These are phyloP conservation scores for Colius striatus DNA, from an alignment of 2,113 vertebrate species.

Conservation along the genomic window DNA sequence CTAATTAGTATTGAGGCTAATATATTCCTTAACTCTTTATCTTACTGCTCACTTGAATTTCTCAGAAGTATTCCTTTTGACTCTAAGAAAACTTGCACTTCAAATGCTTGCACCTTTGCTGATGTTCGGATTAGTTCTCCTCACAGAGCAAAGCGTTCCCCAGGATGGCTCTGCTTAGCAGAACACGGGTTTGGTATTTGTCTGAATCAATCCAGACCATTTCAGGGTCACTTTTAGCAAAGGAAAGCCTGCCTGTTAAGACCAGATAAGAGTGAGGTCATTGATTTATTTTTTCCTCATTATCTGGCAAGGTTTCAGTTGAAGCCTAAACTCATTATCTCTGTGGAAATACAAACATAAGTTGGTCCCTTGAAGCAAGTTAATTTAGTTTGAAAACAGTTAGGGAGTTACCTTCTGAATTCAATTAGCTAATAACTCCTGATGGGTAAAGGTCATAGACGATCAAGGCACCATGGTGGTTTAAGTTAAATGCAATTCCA, in stretches of 20 bases:
- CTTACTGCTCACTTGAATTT: constrained; percentile 14
- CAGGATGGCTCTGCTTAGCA: not conserved
- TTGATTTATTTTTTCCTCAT: constrained; percentile 66
- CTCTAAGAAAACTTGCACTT: not conserved
- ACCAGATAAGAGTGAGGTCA: constrained; percentile 74
- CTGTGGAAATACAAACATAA: constrained; percentile 69
- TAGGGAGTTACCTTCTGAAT: constrained; percentile 64
- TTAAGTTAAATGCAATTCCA: constrained; percentile 40
- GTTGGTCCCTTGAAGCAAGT: constrained; percentile 65
- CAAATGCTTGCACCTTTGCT: constrained; percentile 14
- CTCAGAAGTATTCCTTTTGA: not conserved
- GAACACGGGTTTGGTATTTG: not conserved
- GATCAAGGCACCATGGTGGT: not conserved
- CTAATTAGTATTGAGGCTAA: not conserved
- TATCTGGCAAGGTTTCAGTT: constrained; percentile 61
- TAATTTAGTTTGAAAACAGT: constrained; percentile 72
- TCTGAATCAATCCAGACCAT: constrained; percentile 47
- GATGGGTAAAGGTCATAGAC: constrained; percentile 52
- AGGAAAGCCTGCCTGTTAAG: constrained; percentile 69
- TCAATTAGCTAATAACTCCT: constrained; percentile 64
- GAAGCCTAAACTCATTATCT: constrained; percentile 71
- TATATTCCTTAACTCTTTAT: constrained; percentile 47
- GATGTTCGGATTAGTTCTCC: constrained; percentile 20
- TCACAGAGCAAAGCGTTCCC: not conserved
- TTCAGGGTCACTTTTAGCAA: constrained; percentile 68